Evolutionary conservation across 2,888 invertebrate genomes (phyloP).

Genomic region (Drosophila sordidapex): DNA sequence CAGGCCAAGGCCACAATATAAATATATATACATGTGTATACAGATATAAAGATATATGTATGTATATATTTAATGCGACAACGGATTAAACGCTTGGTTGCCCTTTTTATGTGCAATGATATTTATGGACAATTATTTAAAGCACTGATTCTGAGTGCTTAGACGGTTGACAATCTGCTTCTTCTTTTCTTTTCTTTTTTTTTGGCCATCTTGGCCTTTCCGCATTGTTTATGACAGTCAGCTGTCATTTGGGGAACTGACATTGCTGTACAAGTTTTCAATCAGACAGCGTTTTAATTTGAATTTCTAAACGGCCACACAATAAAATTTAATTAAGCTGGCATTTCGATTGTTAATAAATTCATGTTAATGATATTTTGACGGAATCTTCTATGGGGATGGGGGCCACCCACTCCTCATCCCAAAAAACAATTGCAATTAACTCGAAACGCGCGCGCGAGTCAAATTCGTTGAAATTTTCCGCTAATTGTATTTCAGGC

Average conservation of each 20-base stretch:
- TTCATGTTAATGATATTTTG: slow-evolving; percentile 80
- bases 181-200: slow-evolving; percentile 20
- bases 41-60: slow-evolving; percentile 12
- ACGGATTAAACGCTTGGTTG: slow-evolving; percentile 74
- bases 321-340: slow-evolving; percentile 77
- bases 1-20: slow-evolving; percentile 15
- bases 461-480: slow-evolving; percentile 65
- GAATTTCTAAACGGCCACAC: slow-evolving; percentile 18
- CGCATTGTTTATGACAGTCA: background rate
- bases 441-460: slow-evolving; percentile 69
- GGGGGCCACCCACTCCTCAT: background rate
- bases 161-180: background rate
- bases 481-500: slow-evolving; percentile 68
- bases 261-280: slow-evolving; percentile 13
- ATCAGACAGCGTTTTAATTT: slow-evolving; percentile 27
- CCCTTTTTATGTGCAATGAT: slow-evolving; percentile 55
- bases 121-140: slow-evolving; percentile 77
- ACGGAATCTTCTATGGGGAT: slow-evolving; percentile 13
- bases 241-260: slow-evolving; percentile 11
- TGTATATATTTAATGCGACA: slow-evolving; percentile 51
- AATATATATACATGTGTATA: background rate
- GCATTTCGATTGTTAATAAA: slow-evolving; percentile 77
- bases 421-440: slow-evolving; percentile 67
- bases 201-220: background rate
- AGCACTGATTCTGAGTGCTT: slow-evolving; percentile 2